These are phyloP conservation scores for Leptinotarsa lineolata DNA, from an alignment of 1,140 invertebrate species.

Conservation along the genomic window DNA sequence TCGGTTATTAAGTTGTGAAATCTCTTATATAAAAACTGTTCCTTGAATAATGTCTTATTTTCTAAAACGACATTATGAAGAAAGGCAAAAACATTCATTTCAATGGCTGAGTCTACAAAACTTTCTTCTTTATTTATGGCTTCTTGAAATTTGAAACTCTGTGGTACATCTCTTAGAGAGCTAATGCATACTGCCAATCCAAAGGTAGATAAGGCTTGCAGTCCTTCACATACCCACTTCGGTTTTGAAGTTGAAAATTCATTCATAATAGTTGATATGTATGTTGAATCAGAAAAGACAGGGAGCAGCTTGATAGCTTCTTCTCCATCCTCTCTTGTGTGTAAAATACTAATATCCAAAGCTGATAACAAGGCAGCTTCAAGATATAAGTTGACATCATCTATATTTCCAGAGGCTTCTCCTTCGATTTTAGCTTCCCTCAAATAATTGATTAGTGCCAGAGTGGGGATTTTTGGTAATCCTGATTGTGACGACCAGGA, in stretches of 20 bases:
- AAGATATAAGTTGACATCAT: constrained; percentile 76
- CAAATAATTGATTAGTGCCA: constrained; percentile 53
- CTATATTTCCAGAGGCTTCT: constrained; percentile 65
- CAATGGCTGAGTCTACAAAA: constrained; percentile 75
- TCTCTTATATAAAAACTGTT: constrained; percentile 83
- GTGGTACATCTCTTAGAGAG: constrained; percentile 70
- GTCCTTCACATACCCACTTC: constrained; percentile 67
- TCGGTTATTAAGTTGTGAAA: constrained; percentile 88
- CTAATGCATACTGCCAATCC: constrained; percentile 81
- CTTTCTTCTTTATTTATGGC: constrained; percentile 75
- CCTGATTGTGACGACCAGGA: constrained; percentile 84
- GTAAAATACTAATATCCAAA: constrained; percentile 80
- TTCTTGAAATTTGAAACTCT: constrained; percentile 46
- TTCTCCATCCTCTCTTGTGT: constrained; percentile 66
- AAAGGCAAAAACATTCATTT: constrained; percentile 81
- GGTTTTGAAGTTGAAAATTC: constrained; percentile 61
- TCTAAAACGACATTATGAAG: constrained; percentile 73
- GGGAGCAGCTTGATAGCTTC: constrained; percentile 74
- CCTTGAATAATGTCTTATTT: constrained; percentile 71
- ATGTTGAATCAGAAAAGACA: constrained; percentile 70
- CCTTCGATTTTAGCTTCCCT: constrained; percentile 57
- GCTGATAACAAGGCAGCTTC: constrained; percentile 84
- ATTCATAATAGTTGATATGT: constrained; percentile 61
- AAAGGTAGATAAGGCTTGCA: constrained; percentile 77
- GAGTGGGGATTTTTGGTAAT: constrained; percentile 66